Conservation (phyloP, 2,797 vertebrate genomes). For the Brachyrhaphis roseni region DNA sequence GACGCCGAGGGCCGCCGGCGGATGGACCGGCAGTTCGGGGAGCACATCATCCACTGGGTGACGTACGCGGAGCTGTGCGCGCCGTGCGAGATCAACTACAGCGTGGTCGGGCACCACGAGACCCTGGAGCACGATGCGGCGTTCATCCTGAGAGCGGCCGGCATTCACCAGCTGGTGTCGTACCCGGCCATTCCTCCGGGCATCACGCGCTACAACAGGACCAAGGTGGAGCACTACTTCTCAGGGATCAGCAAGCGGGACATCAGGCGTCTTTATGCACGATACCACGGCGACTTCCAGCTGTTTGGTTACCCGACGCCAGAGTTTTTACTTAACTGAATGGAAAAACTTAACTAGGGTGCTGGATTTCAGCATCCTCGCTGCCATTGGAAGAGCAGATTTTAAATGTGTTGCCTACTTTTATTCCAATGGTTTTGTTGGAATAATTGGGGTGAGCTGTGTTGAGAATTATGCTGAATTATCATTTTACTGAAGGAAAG, state of each 20-base stretch:
- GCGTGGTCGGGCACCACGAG: slow-evolving; percentile 93
- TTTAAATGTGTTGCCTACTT: not conserved
- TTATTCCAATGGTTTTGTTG: not conserved
- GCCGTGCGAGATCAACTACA: slow-evolving; percentile 92
- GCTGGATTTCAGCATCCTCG: slow-evolving; percentile 7
- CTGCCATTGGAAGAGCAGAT: slow-evolving; percentile 11
- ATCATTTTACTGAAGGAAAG: not conserved
- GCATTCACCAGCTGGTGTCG: slow-evolving; percentile 88
- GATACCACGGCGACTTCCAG: slow-evolving; percentile 92
- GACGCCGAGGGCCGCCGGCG: slow-evolving; percentile 86
- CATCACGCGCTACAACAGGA: slow-evolving; percentile 93
- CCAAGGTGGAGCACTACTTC: slow-evolving; percentile 94
- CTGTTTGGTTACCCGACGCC: slow-evolving; percentile 94
- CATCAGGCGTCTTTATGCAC: slow-evolving; percentile 87
- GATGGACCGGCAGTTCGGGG: slow-evolving; percentile 92
- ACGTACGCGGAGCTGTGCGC: slow-evolving; percentile 93
- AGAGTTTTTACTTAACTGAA: slow-evolving; percentile 89
- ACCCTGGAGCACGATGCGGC: slow-evolving; percentile 92
- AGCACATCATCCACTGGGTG: slow-evolving; percentile 96
- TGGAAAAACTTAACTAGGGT: not conserved
- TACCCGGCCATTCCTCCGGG: slow-evolving; percentile 96
- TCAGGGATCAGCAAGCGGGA: slow-evolving; percentile 91
- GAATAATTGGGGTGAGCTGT: not conserved
- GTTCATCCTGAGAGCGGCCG: slow-evolving; percentile 88
- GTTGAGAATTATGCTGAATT: not conserved